phyloP scores from a whole-genome alignment of 2,113 vertebrate species.

The Cervus canadensis region DNA sequence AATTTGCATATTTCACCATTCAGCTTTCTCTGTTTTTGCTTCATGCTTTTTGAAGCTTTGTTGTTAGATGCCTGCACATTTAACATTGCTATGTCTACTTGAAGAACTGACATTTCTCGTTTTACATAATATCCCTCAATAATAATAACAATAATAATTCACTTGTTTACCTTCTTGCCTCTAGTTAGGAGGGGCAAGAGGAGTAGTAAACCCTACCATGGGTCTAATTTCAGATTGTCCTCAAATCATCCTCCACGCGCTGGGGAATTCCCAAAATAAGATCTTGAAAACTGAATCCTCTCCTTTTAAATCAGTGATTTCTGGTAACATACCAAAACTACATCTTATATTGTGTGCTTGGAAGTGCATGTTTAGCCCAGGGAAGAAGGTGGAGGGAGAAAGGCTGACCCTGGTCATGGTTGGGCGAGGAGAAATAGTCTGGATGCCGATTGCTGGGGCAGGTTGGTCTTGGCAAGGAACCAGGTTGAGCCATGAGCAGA shows the following conservation, averaged over 20 bases:
- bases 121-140: not conserved
- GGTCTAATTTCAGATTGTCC: not conserved
- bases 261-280: not conserved
- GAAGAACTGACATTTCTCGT: not conserved
- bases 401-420: rapidly evolving
- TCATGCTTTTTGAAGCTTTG: not conserved
- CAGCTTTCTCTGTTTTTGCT: not conserved
- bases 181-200: not conserved
- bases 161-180: not conserved
- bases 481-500: not conserved
- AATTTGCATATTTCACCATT: not conserved
- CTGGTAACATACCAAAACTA: not conserved
- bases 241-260: not conserved
- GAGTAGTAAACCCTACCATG: not conserved
- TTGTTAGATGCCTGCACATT: not conserved
- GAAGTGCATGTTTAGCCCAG: not conserved
- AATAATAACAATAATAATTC: not conserved
- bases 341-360: not conserved
- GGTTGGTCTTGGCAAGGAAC: not conserved
- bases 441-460: not conserved
- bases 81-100: not conserved
- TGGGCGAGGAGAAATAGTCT: not conserved
- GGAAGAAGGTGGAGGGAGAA: not conserved
- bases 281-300: not conserved
- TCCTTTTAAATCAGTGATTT: not conserved